Conservation (phyloP, 1,140 invertebrate species). For the Goniozus legneri region DNA sequence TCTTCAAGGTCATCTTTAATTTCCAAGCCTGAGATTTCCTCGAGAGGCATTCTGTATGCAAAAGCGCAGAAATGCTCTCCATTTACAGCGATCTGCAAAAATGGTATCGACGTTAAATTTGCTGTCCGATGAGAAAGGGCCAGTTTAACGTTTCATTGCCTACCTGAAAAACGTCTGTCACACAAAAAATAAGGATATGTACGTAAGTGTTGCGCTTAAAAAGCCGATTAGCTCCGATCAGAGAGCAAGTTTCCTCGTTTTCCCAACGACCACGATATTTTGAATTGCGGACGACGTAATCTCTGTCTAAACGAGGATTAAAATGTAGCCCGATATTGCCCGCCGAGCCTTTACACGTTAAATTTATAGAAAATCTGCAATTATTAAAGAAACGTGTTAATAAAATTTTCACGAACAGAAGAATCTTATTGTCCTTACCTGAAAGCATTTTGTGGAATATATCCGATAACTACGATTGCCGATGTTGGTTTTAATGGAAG, state of each 20-base stretch:
- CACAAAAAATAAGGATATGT: slow-evolving; percentile 47
- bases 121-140: neutral
- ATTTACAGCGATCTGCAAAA: slow-evolving; percentile 63
- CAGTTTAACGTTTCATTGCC: slow-evolving; percentile 1
- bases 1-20: slow-evolving; percentile 61
- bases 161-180: slow-evolving; percentile 41
- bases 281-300: slow-evolving; percentile 75
- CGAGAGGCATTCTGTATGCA: slow-evolving; percentile 59
- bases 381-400: neutral
- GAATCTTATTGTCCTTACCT: slow-evolving; percentile 26
- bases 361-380: slow-evolving; percentile 63
- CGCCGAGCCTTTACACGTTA: slow-evolving; percentile 51
- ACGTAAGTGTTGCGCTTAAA: slow-evolving; percentile 40
- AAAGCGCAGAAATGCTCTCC: slow-evolving; percentile 71
- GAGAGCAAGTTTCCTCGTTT: slow-evolving; percentile 65
- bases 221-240: slow-evolving; percentile 27
- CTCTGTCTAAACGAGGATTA: slow-evolving; percentile 70
- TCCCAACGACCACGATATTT: slow-evolving; percentile 64
- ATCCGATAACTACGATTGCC: slow-evolving; percentile 43
- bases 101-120: neutral
- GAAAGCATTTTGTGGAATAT: slow-evolving; percentile 37
- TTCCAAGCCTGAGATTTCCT: slow-evolving; percentile 55
- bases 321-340: slow-evolving; percentile 76
- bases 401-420: too few relatives aligned
- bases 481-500: slow-evolving; percentile 38